Percentiles rank a stretch among this genome's conserved stretches.
Evolutionary conservation across 2,888 invertebrate species (phyloP).

Genomic region (Synergus umbraculus): DNA sequence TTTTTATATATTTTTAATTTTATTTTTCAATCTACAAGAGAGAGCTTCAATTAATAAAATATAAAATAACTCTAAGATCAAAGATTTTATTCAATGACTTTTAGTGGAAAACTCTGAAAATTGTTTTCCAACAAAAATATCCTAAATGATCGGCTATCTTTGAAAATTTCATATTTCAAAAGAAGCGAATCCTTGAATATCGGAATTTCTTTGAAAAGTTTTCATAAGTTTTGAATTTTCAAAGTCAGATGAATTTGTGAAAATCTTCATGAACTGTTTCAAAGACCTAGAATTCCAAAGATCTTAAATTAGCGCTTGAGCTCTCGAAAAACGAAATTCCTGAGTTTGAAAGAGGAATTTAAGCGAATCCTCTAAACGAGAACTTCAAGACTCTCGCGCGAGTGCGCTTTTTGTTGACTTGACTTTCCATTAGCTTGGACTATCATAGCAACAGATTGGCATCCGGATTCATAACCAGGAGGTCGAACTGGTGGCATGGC

Average conservation of each 20-base stretch:
- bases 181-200: neutral
- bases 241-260: neutral
- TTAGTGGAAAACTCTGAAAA: neutral
- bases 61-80: constrained; percentile 4
- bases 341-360: constrained; percentile 13
- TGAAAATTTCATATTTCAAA: constrained; percentile 3
- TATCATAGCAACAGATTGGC: constrained; percentile 74
- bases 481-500: constrained; percentile 80
- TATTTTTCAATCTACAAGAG: neutral
- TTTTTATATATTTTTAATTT: neutral
- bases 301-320: constrained; percentile 27
- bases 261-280: neutral
- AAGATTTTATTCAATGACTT: neutral
- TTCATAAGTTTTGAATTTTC: neutral
- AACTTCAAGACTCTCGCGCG: constrained; percentile 75
- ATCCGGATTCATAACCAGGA: constrained; percentile 57
- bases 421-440: constrained; percentile 68
- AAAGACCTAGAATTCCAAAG: constrained; percentile 26
- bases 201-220: neutral
- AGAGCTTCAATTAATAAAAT: neutral
- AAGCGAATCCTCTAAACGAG: constrained; percentile 66
- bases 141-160: neutral
- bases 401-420: constrained; percentile 71
- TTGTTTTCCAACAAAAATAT: constrained; percentile 4
- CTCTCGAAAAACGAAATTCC: constrained; percentile 9